These are phyloP conservation scores for Punctoribates punctum DNA, from an alignment of 2,888 invertebrate species.

Conservation along the genomic window DNA sequence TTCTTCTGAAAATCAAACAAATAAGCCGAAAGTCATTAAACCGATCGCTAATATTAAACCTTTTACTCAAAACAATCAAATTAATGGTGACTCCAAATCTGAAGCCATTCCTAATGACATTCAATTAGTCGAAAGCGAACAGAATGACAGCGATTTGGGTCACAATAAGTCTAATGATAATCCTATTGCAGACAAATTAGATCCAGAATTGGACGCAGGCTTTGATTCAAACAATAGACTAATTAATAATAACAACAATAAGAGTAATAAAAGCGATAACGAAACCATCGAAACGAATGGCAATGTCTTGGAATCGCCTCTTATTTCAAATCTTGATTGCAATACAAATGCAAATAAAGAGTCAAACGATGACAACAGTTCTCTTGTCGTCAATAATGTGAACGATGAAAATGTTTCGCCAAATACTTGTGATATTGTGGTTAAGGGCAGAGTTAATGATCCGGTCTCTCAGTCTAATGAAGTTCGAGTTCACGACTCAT, in stretches of 20 bases:
- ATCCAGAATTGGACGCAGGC: not conserved
- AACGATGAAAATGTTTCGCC: slow-evolving; percentile 35
- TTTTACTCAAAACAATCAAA: slow-evolving; percentile 22
- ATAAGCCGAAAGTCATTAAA: slow-evolving; percentile 32
- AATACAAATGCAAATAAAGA: not conserved
- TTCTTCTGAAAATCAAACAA: not conserved
- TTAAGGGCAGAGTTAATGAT: not conserved
- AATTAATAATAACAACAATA: slow-evolving; percentile 35
- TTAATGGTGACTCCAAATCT: not conserved
- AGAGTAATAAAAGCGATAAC: slow-evolving; percentile 24
- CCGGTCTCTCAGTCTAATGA: not conserved
- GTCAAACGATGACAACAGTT: not conserved
- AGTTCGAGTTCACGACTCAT: not conserved
- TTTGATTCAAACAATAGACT: not conserved
- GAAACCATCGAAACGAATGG: not conserved
- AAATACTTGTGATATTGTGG: slow-evolving; percentile 30
- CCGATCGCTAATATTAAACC: slow-evolving; percentile 42
- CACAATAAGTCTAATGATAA: not conserved
- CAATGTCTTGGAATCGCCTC: not conserved
- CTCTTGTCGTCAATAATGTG: not conserved
- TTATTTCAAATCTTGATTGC: not conserved
- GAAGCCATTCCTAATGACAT: not conserved
- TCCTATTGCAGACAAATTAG: not conserved
- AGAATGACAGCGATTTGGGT: slow-evolving; percentile 23
- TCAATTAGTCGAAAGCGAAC: not conserved